Base-by-base conservation (phyloP, 1,140 invertebrate genomes). In the Megathymus violae region DNA sequence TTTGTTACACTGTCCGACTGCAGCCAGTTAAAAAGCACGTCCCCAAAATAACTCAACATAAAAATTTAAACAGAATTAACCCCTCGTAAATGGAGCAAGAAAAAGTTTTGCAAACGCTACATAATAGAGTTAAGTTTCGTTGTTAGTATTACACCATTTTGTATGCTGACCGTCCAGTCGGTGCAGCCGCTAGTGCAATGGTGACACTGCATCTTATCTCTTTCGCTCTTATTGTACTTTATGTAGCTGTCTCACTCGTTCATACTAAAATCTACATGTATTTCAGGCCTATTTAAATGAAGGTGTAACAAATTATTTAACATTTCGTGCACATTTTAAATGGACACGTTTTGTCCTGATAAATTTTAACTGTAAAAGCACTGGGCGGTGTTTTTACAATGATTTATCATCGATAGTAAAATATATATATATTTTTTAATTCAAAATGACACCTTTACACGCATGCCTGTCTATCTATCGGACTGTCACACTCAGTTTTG, bases 171-270 rank as follows among this genome's bases (percentile, higher is more conserved):
- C 13, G 54, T 87, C 80, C 78, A 31, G 56, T 14, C 68, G 41
- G 72, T 80, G 82, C 80, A 85, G 70, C 76, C 76, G 62, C 70
- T 75, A 64, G 74, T 79, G 75, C 79, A 78, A 69, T 73, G 63
- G 72, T 78, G 66, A 75, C 71, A 78, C 38, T 67, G 40, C 36
- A 25, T 43, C 36, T 47, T 48, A 17, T 76, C 65, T 68, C 19
- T 78, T 67, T 50, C 36, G 17, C 64, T 62, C 58, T 51, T 58
- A 67, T 34, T 14, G 14, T 19, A 51, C 38, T 46, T 59, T 47
- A 52, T 71, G 65, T 71, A 51, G 52, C 54, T 65, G 16, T 80
- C 76, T 67, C 71, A 11, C 48, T 79, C 62, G 16, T 56, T 43
- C 68, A 27, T 41, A 62, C 47, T 34, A 47, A 69, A 59, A 62